Evolutionary conservation across 2,888 invertebrate genomes (phyloP).

Genomic region (Ptychoptera albimana): DNA sequence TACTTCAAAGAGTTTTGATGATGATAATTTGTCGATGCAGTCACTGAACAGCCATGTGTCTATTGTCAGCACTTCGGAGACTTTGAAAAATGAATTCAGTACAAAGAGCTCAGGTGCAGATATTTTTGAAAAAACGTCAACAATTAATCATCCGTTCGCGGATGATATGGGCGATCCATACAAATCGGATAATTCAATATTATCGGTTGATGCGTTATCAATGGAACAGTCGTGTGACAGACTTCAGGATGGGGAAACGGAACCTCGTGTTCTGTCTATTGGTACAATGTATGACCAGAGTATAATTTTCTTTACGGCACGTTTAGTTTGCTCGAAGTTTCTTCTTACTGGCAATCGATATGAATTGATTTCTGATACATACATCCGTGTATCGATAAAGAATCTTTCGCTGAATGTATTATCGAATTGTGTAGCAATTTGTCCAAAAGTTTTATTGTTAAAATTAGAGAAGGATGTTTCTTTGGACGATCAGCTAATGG

Average conservation of each 20-base stretch:
- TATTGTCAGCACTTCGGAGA: background rate
- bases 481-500: too few species aligned
- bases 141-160: background rate
- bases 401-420: slow-evolving; percentile 70
- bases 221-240: too few species aligned
- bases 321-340: slow-evolving; percentile 25
- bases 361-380: slow-evolving; percentile 51
- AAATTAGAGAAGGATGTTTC: slow-evolving; percentile 40
- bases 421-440: slow-evolving; percentile 53
- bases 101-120: background rate
- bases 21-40: slow-evolving; percentile 24
- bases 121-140: too few species aligned
- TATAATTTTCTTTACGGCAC: slow-evolving; percentile 24
- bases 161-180: slow-evolving; percentile 6
- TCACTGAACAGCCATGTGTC: slow-evolving; percentile 13
- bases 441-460: slow-evolving; percentile 55
- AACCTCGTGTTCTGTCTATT: slow-evolving; percentile 17
- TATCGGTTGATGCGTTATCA: slow-evolving; percentile 3
- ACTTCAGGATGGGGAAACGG: slow-evolving; percentile 5
- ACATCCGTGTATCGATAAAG: slow-evolving; percentile 78
- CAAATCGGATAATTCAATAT: slow-evolving; percentile 4
- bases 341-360: slow-evolving; percentile 30
- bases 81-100: background rate
- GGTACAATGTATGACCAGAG: slow-evolving; percentile 27
- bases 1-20: slow-evolving; percentile 6